Conservation (phyloP, 2,888 invertebrate species). For the Anarsia innoxiella region DNA sequence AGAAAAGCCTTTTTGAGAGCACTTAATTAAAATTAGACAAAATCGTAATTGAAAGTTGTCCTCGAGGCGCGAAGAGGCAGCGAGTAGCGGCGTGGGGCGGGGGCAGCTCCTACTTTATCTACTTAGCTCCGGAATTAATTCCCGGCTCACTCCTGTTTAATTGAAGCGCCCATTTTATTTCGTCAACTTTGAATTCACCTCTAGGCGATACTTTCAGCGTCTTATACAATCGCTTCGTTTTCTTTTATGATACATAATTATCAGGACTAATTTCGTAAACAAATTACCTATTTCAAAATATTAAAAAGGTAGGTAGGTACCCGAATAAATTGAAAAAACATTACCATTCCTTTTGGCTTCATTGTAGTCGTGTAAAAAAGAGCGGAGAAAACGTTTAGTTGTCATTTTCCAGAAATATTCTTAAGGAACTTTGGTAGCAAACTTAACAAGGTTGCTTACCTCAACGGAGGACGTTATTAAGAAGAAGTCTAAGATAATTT, state of each 20-base stretch:
- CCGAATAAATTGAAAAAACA: too few species aligned
- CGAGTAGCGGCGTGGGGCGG: conserved; percentile 42
- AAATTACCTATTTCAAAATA: too few species aligned
- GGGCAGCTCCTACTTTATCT: conserved; percentile 66
- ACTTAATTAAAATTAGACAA: conserved; percentile 76
- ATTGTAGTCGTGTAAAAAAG: too few species aligned
- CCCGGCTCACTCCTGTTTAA: conserved; percentile 51
- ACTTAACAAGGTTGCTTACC: too few species aligned
- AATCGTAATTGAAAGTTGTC: conserved; percentile 76
- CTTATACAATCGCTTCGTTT: background rate
- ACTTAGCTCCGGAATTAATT: conserved; percentile 70
- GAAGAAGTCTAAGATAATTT: conserved; percentile 51
- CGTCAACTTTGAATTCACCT: conserved; percentile 31
- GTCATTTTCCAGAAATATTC: too few species aligned
- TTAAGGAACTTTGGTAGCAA: too few species aligned
- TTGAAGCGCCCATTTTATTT: conserved; percentile 57
- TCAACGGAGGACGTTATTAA: too few species aligned
- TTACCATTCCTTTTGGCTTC: too few species aligned
- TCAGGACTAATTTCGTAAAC: too few species aligned
- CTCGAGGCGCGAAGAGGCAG: conserved; percentile 70
- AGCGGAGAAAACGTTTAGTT: too few species aligned
- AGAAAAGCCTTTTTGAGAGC: conserved; percentile 74
- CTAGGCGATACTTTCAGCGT: conserved; percentile 13
- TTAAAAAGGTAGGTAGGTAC: too few species aligned
- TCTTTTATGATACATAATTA: too few species aligned